phyloP scores from a whole-genome alignment of 2,888 invertebrate species.

The Hirtodrosophila duncani region DNA sequence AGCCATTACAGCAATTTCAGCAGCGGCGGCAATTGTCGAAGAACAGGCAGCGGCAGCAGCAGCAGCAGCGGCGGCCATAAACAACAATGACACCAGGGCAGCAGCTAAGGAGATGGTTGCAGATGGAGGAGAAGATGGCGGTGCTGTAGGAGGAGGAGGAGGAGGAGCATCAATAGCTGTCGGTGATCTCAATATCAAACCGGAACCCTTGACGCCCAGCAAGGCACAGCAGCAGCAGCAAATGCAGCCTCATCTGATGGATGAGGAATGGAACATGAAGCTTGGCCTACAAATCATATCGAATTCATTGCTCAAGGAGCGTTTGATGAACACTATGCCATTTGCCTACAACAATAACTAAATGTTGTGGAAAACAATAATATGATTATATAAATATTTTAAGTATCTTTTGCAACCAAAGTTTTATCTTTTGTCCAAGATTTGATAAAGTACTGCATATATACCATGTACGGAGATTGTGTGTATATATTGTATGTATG shows the following conservation, averaged over 20 bases:
- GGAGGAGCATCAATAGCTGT: slow-evolving; percentile 7
- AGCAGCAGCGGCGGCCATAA: slow-evolving; percentile 48
- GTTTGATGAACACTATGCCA: slow-evolving; percentile 77
- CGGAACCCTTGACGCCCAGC: slow-evolving; percentile 62
- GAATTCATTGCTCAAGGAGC: slow-evolving; percentile 77
- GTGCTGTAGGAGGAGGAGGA: slow-evolving; percentile 1
- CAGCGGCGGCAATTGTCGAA: slow-evolving; percentile 72
- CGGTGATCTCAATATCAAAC: slow-evolving; percentile 47
- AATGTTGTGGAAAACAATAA: slow-evolving; percentile 13
- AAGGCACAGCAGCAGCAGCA: slow-evolving; percentile 46
- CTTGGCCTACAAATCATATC: slow-evolving; percentile 77
- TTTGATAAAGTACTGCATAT: too few species aligned
- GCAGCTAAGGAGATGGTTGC: background rate
- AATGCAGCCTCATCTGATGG: too few species aligned
- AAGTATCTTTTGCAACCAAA: slow-evolving; percentile 23
- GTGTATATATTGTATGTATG: too few species aligned
- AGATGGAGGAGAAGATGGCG: too few species aligned
- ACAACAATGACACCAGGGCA: slow-evolving; percentile 38
- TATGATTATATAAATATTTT: slow-evolving; percentile 13
- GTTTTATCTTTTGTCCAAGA: too few species aligned
- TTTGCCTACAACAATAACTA: slow-evolving; percentile 78
- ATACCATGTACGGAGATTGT: too few species aligned
- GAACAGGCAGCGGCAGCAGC: slow-evolving; percentile 67
- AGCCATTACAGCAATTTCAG: slow-evolving; percentile 76
- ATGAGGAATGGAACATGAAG: slow-evolving; percentile 78